A percentile compares a stretch with the other conserved stretches of the same genome.
Evolutionary conservation across 1,140 invertebrate genomes (phyloP).

Genomic region (Macrobrachium rosenbergii): DNA sequence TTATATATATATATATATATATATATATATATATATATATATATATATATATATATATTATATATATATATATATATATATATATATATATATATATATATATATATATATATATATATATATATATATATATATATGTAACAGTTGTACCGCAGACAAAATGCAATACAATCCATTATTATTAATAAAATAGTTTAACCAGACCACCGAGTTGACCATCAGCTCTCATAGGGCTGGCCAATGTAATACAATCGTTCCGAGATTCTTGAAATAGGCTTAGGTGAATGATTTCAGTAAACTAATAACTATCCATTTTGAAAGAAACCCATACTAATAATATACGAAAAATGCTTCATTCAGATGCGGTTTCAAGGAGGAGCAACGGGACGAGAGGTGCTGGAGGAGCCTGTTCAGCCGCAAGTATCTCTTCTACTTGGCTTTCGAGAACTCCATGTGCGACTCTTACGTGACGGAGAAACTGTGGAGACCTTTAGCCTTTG

Average conservation of each 20-base stretch:
- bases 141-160: too few species aligned
- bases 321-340: not conserved
- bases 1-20: not conserved
- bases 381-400: constrained; percentile 61
- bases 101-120: constrained; percentile 3
- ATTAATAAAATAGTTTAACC: too few species aligned
- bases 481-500: constrained; percentile 55
- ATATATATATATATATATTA: not conserved
- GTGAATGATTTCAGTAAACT: not conserved
- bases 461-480: constrained; percentile 61
- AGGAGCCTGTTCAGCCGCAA: constrained; percentile 57
- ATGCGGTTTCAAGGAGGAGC: constrained; percentile 29
- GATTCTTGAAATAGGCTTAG: too few species aligned
- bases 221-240: too few species aligned
- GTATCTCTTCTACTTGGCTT: constrained; percentile 63
- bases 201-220: too few species aligned
- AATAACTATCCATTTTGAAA: not conserved
- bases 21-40: not conserved
- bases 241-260: too few species aligned
- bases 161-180: too few species aligned
- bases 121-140: too few species aligned
- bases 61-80: not conserved
- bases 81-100: constrained; percentile 19
- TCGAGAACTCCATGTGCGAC: constrained; percentile 61
- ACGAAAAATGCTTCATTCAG: not conserved